Evolutionary conservation across 2,888 invertebrate species (phyloP).

Genomic region (Dilophus febrilis): DNA sequence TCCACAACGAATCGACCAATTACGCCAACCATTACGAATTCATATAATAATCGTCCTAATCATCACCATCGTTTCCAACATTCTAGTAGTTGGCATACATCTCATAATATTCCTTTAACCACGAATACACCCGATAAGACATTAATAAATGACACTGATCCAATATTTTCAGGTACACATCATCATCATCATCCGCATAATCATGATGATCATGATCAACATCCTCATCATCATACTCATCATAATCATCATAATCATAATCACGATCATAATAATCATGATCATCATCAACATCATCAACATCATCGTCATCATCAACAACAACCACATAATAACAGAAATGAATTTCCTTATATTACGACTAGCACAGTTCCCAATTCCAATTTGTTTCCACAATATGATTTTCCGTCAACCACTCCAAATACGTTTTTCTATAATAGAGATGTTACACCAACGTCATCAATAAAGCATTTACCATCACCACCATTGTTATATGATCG

Average conservation of each 20-base stretch:
- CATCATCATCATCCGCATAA: background rate
- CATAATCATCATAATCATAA: slow-evolving; percentile 7
- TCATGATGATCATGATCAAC: slow-evolving; percentile 7
- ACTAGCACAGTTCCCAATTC: background rate
- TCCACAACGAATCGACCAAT: background rate
- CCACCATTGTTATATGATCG: too few relatives aligned
- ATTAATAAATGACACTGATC: too few relatives aligned
- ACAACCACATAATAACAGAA: background rate
- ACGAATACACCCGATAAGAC: too few relatives aligned
- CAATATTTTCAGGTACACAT: too few relatives aligned
- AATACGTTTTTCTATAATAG: background rate
- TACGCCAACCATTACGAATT: background rate
- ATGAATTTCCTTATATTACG: background rate
- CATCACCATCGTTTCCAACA: background rate
- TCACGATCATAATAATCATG: slow-evolving; percentile 6
- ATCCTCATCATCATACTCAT: slow-evolving; percentile 6
- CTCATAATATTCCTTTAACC: too few relatives aligned
- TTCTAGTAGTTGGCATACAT: too few relatives aligned
- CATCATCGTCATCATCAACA: slow-evolving; percentile 4
- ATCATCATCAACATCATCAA: too few relatives aligned
- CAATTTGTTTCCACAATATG: background rate
- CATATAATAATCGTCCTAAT: background rate
- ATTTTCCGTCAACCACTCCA: background rate
- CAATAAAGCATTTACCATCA: too few relatives aligned
- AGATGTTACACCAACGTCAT: too few relatives aligned